Base-by-base conservation (phyloP, 2,797 vertebrate genomes). In the Pseudotriccus pelzelni region DNA sequence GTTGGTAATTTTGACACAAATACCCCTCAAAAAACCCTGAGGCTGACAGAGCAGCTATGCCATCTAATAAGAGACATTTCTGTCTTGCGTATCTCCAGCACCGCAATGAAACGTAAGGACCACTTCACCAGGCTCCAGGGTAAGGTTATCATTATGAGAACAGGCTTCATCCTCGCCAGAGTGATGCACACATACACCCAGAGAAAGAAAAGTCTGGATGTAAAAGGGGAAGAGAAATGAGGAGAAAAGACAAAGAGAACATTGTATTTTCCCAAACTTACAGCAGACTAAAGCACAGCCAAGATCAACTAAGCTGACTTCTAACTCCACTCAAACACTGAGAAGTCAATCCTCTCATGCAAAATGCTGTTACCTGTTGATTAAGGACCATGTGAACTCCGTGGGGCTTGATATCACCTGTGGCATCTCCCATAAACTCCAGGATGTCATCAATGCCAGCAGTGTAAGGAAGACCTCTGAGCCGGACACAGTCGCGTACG, bases 351-450 rank as follows among this genome's bases (percentile, higher is more conserved):
- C 32, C 20, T 64, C 25, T 28, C 30, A 1, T 9, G 32, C 20
- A 46, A 66, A 79, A 62, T 6, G 36, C 72, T 86, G 52, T 64
- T 92, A 99, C 99, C 98, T 99, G 99, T 89, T 99, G 99, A 95
- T 99, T 99, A 91, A 99, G 99, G 75, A 99, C 99, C 99, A 99
- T 99, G 96, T 99, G 99, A 78, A 99, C 99, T 68, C 99, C 99
- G 0, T 99, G 99, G 21, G 99, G 99, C 96, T 99, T 99, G 94
- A 99, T 99, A 94, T 99, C 99, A 12, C 97, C 97, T 0, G 99
- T 99, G 84, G 99, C 98, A 6, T 99, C 99, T 37, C 98, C 99
- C 97, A 99, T 98, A 84, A 99, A 99, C 82, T 99, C 99, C 87
- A 99, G 96, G 96, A 99, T 99, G 78, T 99, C 99, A 68, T 99